Evolutionary conservation across 37 sponge, comb jelly and placozoan species (phyloP).

Genomic region (Crambe crambe): DNA sequence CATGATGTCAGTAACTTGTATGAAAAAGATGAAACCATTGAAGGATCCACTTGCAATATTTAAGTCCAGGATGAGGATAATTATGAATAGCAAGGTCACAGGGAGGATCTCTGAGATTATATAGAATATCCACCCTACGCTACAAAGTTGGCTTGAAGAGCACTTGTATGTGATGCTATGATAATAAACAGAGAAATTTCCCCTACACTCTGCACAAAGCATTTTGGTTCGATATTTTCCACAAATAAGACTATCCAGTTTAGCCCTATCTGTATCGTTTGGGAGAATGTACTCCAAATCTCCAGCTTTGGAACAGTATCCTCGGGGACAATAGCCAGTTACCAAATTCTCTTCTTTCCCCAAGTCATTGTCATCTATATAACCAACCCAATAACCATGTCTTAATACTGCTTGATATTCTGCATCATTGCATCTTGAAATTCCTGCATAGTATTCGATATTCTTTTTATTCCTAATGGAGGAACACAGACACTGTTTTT

Average conservation of each 20-base stretch:
- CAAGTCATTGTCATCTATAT: background rate
- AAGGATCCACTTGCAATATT: slow-evolving; percentile 7
- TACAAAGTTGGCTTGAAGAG: background rate
- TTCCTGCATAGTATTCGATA: too few species aligned
- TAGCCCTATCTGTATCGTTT: too few species aligned
- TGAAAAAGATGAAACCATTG: slow-evolving; percentile 11
- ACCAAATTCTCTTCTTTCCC: background rate
- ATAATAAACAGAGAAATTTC: background rate
- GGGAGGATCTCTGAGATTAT: background rate
- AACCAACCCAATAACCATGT: too few species aligned
- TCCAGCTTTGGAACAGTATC: background rate
- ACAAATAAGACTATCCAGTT: too few species aligned
- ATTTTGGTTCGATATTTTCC: background rate
- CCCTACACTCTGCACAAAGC: background rate
- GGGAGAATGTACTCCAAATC: background rate
- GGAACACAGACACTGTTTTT: too few species aligned
- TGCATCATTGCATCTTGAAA: too few species aligned
- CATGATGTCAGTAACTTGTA: background rate
- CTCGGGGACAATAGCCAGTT: background rate
- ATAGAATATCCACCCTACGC: background rate
- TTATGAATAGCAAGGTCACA: slow-evolving; percentile 3
- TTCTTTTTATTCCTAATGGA: too few species aligned
- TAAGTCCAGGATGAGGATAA: background rate
- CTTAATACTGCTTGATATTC: too few species aligned
- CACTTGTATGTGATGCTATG: background rate